These are phyloP conservation scores for Solenodon paradoxus DNA, from an alignment of 2,113 vertebrate genomes.

Conservation along the genomic window DNA sequence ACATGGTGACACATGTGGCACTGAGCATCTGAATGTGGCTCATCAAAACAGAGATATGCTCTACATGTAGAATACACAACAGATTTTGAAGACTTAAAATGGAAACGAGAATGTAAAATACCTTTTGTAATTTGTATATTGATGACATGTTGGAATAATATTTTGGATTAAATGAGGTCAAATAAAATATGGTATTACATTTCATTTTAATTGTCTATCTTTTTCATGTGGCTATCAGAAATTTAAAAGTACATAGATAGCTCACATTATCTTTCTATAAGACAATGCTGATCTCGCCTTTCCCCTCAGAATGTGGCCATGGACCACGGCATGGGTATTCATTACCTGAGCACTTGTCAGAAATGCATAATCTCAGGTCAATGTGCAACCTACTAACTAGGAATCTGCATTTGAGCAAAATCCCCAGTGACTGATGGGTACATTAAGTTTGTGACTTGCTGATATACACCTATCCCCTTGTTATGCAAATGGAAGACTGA, in stretches of 20 bases:
- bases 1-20: fast-evolving
- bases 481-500: background rate
- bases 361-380: background rate
- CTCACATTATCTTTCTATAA: background rate
- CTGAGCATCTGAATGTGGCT: background rate
- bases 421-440: background rate
- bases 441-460: background rate
- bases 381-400: background rate
- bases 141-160: background rate
- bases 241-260: background rate
- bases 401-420: background rate
- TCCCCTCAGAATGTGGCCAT: background rate
- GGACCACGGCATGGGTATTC: background rate
- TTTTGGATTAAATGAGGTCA: background rate
- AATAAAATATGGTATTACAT: background rate
- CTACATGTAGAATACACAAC: background rate
- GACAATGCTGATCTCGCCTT: background rate
- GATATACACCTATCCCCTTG: background rate
- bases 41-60: background rate
- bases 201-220: background rate
- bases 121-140: background rate
- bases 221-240: background rate
- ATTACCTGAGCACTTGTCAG: background rate
- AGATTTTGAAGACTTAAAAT: background rate
- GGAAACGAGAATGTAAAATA: background rate